These are phyloP conservation scores for Prochilodus magdalenae DNA, from an alignment of 2,113 vertebrate genomes.

Conservation along the genomic window DNA sequence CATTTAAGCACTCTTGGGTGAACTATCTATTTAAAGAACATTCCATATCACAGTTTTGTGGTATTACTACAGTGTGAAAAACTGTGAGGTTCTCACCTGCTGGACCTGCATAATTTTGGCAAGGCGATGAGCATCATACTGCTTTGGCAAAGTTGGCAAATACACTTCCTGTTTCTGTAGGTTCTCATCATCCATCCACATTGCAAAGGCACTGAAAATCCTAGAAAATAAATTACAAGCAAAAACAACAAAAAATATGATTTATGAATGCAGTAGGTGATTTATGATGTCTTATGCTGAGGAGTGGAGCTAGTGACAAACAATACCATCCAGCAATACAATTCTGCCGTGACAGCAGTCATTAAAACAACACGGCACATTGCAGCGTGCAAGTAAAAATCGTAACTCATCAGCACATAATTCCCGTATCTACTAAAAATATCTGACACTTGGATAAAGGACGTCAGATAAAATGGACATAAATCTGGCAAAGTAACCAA, in stretches of 20 bases:
- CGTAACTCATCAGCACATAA: background rate
- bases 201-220: slow-evolving; percentile 89
- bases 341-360: no score
- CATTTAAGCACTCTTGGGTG: no score
- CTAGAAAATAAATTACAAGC: slow-evolving; percentile 66
- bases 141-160: slow-evolving; percentile 90
- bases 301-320: no score
- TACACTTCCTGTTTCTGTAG: slow-evolving; percentile 92
- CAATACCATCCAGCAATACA: no score
- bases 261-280: background rate
- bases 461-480: no score
- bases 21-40: no score
- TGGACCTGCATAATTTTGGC: slow-evolving; percentile 95
- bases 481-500: background rate
- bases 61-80: background rate
- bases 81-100: slow-evolving; percentile 64
- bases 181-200: slow-evolving; percentile 95
- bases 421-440: background rate
- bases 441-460: background rate
- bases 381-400: no score
- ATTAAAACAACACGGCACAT: background rate
- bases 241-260: no score
- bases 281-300: no score
- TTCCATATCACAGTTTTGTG: background rate
- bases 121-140: slow-evolving; percentile 89